Base-by-base conservation (phyloP, 1,140 invertebrate species). In the Nautilus pompilius region DNA sequence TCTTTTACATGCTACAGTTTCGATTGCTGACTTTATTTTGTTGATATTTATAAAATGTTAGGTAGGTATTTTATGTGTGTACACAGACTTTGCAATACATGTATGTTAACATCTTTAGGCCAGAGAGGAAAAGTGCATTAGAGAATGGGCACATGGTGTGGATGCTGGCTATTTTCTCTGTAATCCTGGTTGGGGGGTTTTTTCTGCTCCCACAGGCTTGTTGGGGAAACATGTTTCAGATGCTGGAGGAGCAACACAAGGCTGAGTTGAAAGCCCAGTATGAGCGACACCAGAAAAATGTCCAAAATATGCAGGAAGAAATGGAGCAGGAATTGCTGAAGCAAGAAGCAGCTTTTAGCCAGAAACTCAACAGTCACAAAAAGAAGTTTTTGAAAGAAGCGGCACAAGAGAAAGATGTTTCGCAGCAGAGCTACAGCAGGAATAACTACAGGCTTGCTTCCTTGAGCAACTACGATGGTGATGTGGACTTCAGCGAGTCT, bases 221-320 rank as follows among this genome's bases (percentile, higher is more conserved):
- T 48, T 76, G 74, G 74, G 70, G 72, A 64, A 58, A 68, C 15
- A 76, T 76, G 74, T 74, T 74, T 55, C 61, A 71, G 26, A 62
- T 71, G 24, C 56, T 74, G 33, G 74, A 76, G 51, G 65, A 74
- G 22, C 65, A 73, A 58, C 74, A 76, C 49, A 65, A 68, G 17
- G 33, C 45, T n/a, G 66, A 74, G 30, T 59, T 74, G 28, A 64
- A 68, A 53, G 58, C 68, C 0, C 74, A 76, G 65, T 70, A 72
- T 46, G n/a, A 57, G 2, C 64, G 69, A 48, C 74, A 76, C 57
- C 67, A 74, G 65, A 59, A 64, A n/a, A 61, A 65, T 54, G 71
- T 76, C 8, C 67, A 70, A 51, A 58, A 68, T 10, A 66, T 76
- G 60, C 74, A 76, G 58, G 57, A 66, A 15, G 66, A 69, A n/a